These are phyloP conservation scores for Ceratina japonica DNA, from an alignment of 1,140 invertebrate genomes.

Conservation along the genomic window DNA sequence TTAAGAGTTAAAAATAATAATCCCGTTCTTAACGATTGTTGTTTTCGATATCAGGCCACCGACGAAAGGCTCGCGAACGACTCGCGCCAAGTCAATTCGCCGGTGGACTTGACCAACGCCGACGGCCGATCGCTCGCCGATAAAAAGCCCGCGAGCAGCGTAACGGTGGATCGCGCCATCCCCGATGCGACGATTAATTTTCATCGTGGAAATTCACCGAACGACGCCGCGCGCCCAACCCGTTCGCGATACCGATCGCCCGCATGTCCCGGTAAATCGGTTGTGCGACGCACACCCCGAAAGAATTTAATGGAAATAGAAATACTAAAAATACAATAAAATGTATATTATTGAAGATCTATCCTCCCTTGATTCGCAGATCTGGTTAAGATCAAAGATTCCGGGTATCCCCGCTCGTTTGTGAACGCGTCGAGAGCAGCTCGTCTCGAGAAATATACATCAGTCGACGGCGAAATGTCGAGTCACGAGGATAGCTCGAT, in stretches of 20 bases:
- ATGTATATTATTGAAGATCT: conserved; percentile 42
- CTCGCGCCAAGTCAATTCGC: neutral
- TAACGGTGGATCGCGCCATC: neutral
- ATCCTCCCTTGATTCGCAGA: conserved; percentile 47
- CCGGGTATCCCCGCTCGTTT: conserved; percentile 50
- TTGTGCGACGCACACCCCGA: neutral
- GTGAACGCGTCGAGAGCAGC: conserved; percentile 33
- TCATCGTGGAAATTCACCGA: conserved; percentile 15
- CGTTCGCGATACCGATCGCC: neutral
- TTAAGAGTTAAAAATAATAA: conserved; percentile 36
- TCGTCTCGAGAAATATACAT: conserved; percentile 52
- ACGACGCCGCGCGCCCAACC: neutral
- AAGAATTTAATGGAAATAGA: neutral
- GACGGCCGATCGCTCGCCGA: neutral
- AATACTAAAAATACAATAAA: conserved; percentile 38
- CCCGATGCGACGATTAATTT: neutral
- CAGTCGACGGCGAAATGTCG: conserved; percentile 75
- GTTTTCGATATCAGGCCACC: conserved; percentile 10
- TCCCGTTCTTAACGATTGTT: neutral
- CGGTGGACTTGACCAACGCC: neutral
- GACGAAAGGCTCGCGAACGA: neutral
- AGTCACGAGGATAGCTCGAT: conserved; percentile 72
- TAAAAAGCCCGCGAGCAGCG: neutral
- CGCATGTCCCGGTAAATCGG: conserved; percentile 8
- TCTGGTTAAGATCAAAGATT: conserved; percentile 58